Conservation (phyloP, 2,797 vertebrate species). For the Denticeps clupeoides region DNA sequence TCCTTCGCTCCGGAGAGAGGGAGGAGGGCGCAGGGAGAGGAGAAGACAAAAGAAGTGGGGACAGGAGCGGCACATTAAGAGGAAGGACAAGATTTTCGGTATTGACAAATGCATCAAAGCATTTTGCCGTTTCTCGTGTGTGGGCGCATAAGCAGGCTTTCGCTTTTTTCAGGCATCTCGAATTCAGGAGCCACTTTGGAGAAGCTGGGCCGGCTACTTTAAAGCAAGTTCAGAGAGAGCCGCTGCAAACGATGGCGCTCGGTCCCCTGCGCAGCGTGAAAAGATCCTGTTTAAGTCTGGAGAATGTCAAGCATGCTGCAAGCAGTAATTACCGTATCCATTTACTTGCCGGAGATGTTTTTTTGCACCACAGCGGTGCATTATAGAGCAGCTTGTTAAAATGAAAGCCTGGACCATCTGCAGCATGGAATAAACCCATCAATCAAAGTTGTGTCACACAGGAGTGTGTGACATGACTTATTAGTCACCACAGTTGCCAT, state of each 20-base stretch:
- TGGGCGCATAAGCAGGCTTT: slow-evolving; percentile 11
- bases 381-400: slow-evolving; percentile 17
- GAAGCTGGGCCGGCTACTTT: slow-evolving; percentile 20
- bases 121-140: slow-evolving; percentile 27
- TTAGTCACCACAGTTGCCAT: too few species aligned
- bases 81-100: slow-evolving; percentile 3
- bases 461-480: too few species aligned
- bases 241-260: slow-evolving; percentile 33
- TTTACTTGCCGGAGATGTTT: slow-evolving; percentile 36
- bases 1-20: too few species aligned
- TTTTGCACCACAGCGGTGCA: too few species aligned
- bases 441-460: slow-evolving; percentile 11
- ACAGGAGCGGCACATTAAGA: too few species aligned
- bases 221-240: slow-evolving; percentile 39
- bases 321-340: slow-evolving; percentile 45
- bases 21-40: too few species aligned
- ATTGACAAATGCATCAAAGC: slow-evolving; percentile 1
- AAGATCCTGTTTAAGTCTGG: slow-evolving; percentile 37
- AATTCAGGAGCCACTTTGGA: slow-evolving; percentile 31
- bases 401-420: slow-evolving; percentile 10
- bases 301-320: slow-evolving; percentile 44
- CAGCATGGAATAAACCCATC: slow-evolving; percentile 9
- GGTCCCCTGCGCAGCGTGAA: slow-evolving; percentile 31
- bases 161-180: slow-evolving; percentile 21
- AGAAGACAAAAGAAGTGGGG: too few species aligned